phyloP scores from a whole-genome alignment of 2,113 vertebrate species.

The Neolamprologus devosi region DNA sequence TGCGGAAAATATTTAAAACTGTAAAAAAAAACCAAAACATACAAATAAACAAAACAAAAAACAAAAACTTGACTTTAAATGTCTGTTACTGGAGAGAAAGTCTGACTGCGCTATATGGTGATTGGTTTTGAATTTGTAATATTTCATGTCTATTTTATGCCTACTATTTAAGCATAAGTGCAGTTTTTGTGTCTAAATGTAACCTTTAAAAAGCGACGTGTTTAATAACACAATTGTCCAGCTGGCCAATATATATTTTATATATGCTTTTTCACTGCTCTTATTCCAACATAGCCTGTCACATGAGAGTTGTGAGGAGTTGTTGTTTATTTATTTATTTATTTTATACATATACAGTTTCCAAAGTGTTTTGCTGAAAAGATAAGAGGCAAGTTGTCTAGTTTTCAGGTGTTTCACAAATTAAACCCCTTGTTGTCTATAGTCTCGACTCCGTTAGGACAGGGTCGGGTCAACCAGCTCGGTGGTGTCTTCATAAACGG shows the following conservation, averaged over 20 bases:
- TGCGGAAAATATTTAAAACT: neutral
- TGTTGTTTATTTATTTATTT: neutral
- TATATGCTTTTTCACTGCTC: neutral
- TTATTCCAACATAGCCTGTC: neutral
- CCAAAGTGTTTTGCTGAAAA: neutral
- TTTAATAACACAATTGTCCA: neutral
- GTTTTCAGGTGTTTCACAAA: neutral
- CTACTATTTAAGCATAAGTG: neutral
- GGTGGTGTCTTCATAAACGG: slow-evolving; percentile 98
- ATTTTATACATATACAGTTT: neutral
- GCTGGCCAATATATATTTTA: neutral
- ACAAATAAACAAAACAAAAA: neutral
- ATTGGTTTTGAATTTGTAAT: neutral
- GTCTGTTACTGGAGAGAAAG: neutral
- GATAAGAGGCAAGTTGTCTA: neutral
- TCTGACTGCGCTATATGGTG: neutral
- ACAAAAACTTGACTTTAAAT: neutral
- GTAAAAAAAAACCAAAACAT: neutral
- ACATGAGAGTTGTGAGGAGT: neutral
- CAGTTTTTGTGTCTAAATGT: neutral
- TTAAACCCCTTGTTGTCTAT: neutral
- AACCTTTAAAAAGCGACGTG: neutral
- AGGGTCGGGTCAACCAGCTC: slow-evolving; percentile 98
- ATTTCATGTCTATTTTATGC: neutral
- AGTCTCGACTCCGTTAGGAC: slow-evolving; percentile 97